Evolutionary conservation across 2,113 vertebrate genomes (phyloP).

Genomic region (Syngnathus floridae): DNA sequence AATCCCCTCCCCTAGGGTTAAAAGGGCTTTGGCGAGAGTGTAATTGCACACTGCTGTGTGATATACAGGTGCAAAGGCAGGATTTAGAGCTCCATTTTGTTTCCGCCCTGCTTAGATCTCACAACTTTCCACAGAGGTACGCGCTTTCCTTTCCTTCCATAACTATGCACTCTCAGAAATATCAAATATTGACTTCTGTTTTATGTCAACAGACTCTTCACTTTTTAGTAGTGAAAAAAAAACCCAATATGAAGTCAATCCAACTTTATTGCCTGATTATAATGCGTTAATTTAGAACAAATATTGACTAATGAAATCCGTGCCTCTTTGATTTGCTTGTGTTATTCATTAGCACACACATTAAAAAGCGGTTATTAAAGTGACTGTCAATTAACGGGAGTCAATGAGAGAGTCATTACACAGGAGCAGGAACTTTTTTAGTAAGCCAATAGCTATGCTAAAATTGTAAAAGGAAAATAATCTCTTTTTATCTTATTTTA

Average conservation of each 20-base stretch:
- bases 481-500: background rate
- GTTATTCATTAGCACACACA: background rate
- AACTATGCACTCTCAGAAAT: background rate
- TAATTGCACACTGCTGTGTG: constrained; percentile 21
- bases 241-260: background rate
- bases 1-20: constrained; percentile 72
- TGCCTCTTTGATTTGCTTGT: background rate
- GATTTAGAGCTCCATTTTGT: background rate
- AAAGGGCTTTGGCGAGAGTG: constrained; percentile 46
- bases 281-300: background rate
- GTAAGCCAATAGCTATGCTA: background rate
- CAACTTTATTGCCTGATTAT: background rate
- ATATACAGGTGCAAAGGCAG: constrained; percentile 21
- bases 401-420: background rate
- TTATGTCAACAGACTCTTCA: background rate
- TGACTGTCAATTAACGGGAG: background rate
- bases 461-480: background rate
- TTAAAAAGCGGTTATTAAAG: background rate
- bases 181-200: background rate
- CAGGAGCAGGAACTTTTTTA: background rate
- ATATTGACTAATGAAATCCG: background rate
- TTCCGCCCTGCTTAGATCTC: background rate
- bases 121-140: constrained; percentile 39
- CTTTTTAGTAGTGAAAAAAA: background rate
- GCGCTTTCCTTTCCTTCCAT: constrained; percentile 10